Evolutionary conservation across 2,113 vertebrate genomes (phyloP), one percentile per base, ranked within the genome.

Genomic region (Alectura lathami): DNA sequence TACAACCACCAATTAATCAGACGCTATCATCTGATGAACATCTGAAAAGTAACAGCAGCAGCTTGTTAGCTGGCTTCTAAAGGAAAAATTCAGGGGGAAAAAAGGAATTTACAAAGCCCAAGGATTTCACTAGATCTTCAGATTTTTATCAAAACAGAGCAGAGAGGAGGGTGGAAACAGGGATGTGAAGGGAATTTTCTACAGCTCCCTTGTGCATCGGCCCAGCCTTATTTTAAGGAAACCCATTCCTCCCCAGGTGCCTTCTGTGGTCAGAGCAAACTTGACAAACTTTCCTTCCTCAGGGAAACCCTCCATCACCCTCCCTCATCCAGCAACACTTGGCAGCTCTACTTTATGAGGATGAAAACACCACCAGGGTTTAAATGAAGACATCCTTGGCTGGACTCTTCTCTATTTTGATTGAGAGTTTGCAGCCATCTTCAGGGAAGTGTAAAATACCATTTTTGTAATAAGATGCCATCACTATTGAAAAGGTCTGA

Each of bases 381-480:
- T 70, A 43, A 83, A 82, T 43, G 40, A 96, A 96, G 84, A 60
- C 62, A 87, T 76, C 63, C 30, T 87, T 89, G 74, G 80, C 83
- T 79, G 40, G 48, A 10, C 8, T 18, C 4, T n/a, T 70, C 68
- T 26, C 29, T 74, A 4, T 22, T 83, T 60, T 64, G 81, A 87
- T 75, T 53, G 51, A 66, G 73, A 73, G 16, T 42, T 79, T 38
- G 34, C 69, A 85, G 78, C 63, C 62, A 23, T 50, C 70, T 72
- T 23, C 5, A 1, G 62, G 81, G 80, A 89, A 51, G 53, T 32
- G 79, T 64, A 68, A 89, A 88, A 10, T 3, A 21, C 43, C 3
- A 18, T 0, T 1, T 59, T 77, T 67, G 36, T 59, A 67, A 24
- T 5, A 54, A 43, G 84, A 88, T 91, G 82, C 70, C 89, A 66